A percentile compares a stretch with the other conserved stretches of the same genome.
phyloP scores from a whole-genome alignment of 2,113 vertebrate species.

The Rissa tridactyla region DNA sequence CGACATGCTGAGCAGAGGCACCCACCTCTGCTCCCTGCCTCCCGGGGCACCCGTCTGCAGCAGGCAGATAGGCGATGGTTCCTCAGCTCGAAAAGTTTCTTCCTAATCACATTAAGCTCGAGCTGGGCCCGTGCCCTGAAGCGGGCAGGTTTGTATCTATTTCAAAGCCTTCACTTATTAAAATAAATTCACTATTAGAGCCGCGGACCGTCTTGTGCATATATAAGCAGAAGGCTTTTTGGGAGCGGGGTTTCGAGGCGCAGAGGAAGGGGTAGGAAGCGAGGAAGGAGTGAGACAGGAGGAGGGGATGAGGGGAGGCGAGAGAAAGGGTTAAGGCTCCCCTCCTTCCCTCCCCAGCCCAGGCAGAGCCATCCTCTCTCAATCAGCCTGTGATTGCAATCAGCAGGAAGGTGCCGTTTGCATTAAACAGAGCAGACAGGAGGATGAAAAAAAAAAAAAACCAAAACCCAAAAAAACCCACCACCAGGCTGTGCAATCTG shows the following conservation, averaged over 20 bases:
- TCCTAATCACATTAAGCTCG: constrained; percentile 49
- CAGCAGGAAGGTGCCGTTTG: constrained; percentile 58
- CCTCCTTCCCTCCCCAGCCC: constrained; percentile 19
- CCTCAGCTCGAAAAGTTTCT: constrained; percentile 8
- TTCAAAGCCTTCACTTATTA: constrained; percentile 26
- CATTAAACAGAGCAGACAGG: constrained; percentile 64
- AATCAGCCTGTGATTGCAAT: constrained; percentile 79
- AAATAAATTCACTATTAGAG: constrained; percentile 38
- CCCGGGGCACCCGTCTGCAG: neutral
- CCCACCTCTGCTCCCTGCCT: neutral
- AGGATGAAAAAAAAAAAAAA: neutral
- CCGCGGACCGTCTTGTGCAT: neutral
- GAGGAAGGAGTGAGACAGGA: neutral
- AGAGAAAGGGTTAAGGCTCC: constrained; percentile 55
- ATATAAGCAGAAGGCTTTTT: neutral
- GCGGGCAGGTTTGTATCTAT: constrained; percentile 22
- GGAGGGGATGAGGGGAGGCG: neutral
- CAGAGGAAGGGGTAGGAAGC: neutral
- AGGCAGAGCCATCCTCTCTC: constrained; percentile 51
- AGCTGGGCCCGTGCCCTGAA: constrained; percentile 19
- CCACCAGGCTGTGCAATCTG: constrained; percentile 57
- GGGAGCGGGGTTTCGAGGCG: neutral
- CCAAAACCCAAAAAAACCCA: neutral
- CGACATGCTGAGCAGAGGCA: accelerated
- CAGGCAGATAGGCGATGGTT: constrained; percentile 5